Base-by-base conservation (phyloP, 2,797 vertebrate species). In the Melanotaenia maccullochi region DNA sequence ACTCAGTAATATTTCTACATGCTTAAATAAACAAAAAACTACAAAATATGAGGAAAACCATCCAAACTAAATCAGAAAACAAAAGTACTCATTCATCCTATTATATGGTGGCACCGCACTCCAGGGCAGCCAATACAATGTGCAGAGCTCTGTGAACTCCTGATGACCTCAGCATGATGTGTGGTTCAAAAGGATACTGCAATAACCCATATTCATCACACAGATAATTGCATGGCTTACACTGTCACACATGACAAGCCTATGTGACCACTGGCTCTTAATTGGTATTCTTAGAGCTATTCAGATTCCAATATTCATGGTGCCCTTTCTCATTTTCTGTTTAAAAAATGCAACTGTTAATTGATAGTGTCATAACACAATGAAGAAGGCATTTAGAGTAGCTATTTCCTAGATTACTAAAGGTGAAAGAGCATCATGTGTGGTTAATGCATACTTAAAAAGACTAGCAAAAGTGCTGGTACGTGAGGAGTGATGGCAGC, bases 331-430 rank as follows among this genome's bases (percentile, higher is more conserved):
- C 76, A 86, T 90, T 82, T 83, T 81, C 83, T 85, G 75, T 90
- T 87, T 81, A 67, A 87, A 85, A 91, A 87, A 89, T 81, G 86
- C 79, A 80, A 75, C 70, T 83, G 73, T 85, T 91, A 90, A 90
- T 90, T 86, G 78, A 89, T 59, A 83, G 82, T 88, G 85, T 89
- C 87, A 78, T 74, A 85, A 81, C 65, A 86, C 72, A 85, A 85
- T 79, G 75, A 87, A 82, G 76, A 71, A 78, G 71, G 67, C 83
- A 79, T 88, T 87, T 77, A 69, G 52, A 81, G 76, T 12, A 71
- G 73, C 79, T 74, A 77, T 83, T 81, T 88, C 79, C 72, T 70
- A 60, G 57, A 90, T 86, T 81, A 87, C 66, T 68, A 71, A 60
- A 82, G 89, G 88, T 87, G 82, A 91, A 80, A 85, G 88, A 82